Evolutionary conservation across 2,797 vertebrate genomes (phyloP), one percentile per base, ranked within the genome.

Genomic region (Ambastaia sidthimunki): DNA sequence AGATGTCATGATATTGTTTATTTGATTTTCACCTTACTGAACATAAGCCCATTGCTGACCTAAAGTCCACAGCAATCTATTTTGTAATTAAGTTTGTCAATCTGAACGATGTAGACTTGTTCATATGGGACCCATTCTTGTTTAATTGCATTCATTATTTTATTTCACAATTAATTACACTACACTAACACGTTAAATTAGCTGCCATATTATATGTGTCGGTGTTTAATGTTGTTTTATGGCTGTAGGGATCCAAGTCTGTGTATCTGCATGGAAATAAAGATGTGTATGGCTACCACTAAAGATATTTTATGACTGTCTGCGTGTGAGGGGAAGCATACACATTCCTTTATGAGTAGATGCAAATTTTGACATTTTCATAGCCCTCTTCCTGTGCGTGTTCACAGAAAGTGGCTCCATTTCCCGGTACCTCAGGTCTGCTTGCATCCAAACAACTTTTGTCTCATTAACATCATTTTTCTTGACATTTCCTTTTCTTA

Each of bases 341-440:
- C 60, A 70, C 59, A 52, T 69, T 54, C 7, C 28, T 85, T 37
- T 70, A 69, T 54, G 12, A 76, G 34, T 19, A 41, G 65, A 81
- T 81, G 80, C 76, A 85, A 85, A 85, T 82, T 21, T 21, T 19
- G 23, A 48, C 18, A 76, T 81, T 85, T 76, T 75, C 52, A 72
- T 52, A 72, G 12, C 68, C 18, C 41, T 31, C 67, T 77, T 47
- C 54, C 69, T 71, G 7, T 72, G 37, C 55, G 10, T 44, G 28
- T 54, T 69, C 12, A 15, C 19, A 23, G 44, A 71, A 63, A 23
- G 34, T 34, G 28, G 1, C 68, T 62, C 15, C 9, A 18, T 63
- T 78, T 77, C 66, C 25, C 48, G 54, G 48, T 44, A 54, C 7
- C 31, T 71, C 3, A 60, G 41, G 41, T 48, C 47, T 55, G 44